phyloP scores from a whole-genome alignment of 1,140 invertebrate genomes.

The Cepaea nemoralis region DNA sequence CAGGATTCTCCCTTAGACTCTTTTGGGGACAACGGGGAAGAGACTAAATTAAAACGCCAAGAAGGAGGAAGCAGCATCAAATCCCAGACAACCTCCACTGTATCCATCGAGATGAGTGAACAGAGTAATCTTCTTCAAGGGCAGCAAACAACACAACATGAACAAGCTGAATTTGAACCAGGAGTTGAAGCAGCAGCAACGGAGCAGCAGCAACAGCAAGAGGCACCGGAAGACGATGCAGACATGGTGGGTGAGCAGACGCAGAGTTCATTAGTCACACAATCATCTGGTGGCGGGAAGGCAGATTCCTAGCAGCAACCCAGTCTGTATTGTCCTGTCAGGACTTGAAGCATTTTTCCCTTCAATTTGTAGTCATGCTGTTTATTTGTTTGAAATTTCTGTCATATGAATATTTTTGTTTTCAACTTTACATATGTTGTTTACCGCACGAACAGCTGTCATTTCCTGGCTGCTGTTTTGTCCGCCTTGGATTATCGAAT shows the following conservation, averaged over 20 bases:
- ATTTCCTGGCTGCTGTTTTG: too few species aligned
- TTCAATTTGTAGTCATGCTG: neutral
- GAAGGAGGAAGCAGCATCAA: conserved; percentile 8
- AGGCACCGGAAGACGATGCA: neutral
- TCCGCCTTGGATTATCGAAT: too few species aligned
- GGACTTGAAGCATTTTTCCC: conserved; percentile 17
- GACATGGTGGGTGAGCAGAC: neutral
- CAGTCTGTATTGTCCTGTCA: neutral
- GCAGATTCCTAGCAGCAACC: conserved; percentile 38
- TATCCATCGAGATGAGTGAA: neutral
- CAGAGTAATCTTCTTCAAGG: neutral
- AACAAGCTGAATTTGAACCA: neutral
- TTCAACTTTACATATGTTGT: neutral
- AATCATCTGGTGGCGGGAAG: neutral
- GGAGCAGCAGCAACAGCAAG: neutral
- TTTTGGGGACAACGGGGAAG: conserved; percentile 52
- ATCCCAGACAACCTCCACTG: neutral
- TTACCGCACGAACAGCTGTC: too few species aligned
- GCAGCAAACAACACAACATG: conserved; percentile 19
- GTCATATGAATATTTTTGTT: neutral
- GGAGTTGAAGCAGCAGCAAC: neutral
- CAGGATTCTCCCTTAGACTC: conserved; percentile 11
- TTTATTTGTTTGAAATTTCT: neutral
- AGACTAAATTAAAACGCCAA: conserved; percentile 49
- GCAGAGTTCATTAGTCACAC: conserved; percentile 20